Percentiles rank a stretch among this genome's conserved stretches.
These are phyloP conservation scores for Microtus montanus DNA, from an alignment of 2,113 vertebrate genomes.

Conservation along the genomic window DNA sequence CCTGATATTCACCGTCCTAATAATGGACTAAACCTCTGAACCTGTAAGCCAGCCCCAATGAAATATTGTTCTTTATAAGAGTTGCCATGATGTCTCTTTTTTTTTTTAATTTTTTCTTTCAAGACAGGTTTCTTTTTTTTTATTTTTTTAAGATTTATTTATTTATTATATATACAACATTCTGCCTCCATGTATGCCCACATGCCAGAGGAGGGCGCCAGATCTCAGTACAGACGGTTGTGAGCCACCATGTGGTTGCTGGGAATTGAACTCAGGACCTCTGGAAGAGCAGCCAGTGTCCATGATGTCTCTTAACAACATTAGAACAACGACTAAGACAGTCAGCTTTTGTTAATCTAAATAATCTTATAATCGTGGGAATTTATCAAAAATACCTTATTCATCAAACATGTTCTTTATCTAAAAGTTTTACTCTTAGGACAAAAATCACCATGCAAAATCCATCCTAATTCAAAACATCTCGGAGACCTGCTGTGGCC, in stretches of 20 bases:
- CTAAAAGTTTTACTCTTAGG: too few relatives aligned
- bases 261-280: too few relatives aligned
- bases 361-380: not conserved
- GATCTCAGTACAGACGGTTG: too few relatives aligned
- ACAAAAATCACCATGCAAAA: not conserved
- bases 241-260: too few relatives aligned
- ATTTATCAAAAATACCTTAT: not conserved
- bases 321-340: not conserved
- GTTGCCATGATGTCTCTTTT: not conserved
- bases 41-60: not conserved
- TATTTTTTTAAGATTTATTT: too few relatives aligned
- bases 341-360: not conserved
- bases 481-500: not conserved
- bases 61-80: not conserved
- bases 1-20: too few relatives aligned
- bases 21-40: not conserved
- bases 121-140: too few relatives aligned
- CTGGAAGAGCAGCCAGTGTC: too few relatives aligned
- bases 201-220: too few relatives aligned
- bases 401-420: not conserved
- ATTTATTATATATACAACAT: too few relatives aligned
- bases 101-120: too few relatives aligned
- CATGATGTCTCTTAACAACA: not conserved
- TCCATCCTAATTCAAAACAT: not conserved
- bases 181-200: too few relatives aligned